Conservation (phyloP, 2,113 vertebrate species). For the Larimichthys polyactis region DNA sequence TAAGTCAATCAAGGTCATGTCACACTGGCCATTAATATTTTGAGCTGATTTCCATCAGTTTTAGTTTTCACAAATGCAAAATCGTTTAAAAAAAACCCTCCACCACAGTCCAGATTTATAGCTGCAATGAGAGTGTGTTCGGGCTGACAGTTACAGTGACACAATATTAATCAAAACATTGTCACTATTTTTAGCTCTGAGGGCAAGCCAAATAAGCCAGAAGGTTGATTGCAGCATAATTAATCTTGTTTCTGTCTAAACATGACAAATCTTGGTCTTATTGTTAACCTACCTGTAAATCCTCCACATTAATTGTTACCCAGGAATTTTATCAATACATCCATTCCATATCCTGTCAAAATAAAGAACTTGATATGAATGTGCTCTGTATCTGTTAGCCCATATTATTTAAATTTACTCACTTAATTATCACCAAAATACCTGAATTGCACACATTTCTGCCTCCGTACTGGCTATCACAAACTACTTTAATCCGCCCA, state of each 20-base stretch:
- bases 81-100: background rate
- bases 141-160: background rate
- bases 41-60: background rate
- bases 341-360: conserved; percentile 17
- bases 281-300: conserved; percentile 8
- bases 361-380: conserved; percentile 31
- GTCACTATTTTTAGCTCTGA: conserved; percentile 19
- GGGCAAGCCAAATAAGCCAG: conserved; percentile 33
- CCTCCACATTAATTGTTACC: background rate
- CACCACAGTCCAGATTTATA: conserved; percentile 7
- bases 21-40: background rate
- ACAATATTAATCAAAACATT: conserved; percentile 24
- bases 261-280: conserved; percentile 18
- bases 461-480: background rate
- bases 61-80: conserved; percentile 18
- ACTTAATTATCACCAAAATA: background rate
- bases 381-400: background rate
- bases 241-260: conserved; percentile 41
- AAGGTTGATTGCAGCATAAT: conserved; percentile 46
- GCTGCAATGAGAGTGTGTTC: background rate
- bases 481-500: no score
- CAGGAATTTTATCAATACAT: conserved; percentile 17
- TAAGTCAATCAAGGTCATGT: conserved; percentile 20
- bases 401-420: conserved; percentile 6
- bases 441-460: background rate